Base-by-base conservation (phyloP, 2,888 invertebrate genomes). In the Melinaea marsaeus region DNA sequence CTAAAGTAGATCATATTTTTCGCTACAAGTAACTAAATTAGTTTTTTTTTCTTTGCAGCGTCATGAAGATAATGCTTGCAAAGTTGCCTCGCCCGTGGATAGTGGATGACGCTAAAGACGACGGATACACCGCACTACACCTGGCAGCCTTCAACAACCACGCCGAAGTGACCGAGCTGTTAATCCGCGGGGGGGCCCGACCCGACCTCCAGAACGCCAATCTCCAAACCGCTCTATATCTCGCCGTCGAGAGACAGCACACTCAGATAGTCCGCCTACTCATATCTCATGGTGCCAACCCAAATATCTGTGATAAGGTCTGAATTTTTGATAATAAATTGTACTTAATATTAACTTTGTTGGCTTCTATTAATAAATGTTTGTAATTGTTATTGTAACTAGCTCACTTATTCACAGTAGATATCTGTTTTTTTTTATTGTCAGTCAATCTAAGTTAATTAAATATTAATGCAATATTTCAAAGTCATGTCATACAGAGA, bases 21-120 rank as follows among this genome's bases (percentile, higher is more conserved):
- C 37, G 37, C 37, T 6, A 7, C 7, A 6, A 4, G 4, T 6
- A 37, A 37, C 7, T 42, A 9, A 11, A 11, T 9, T 9, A 2
- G 9, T 9, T 9, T 42, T 9, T 7, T 60, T 13, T 35, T 57
- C 0, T 55, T 71, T 94, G 66, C 91, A 97, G 98, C 88, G 98
- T 99, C 61, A 98, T 99, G 98, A 95, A 97, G 80, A 97, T 98
- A 79, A 93, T 99, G 78, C 91, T 99, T 75, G 95, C 96, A 60
- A 98, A 98, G 89, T 92, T 98, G 67, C 97, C 97, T 46, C 93
- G 98, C 34, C 95, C 97, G 2, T 99, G 99, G 99, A 96, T 99
- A 78, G 98, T 99, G 64, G 99, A 99, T 85, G 99, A 99, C 89
- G 98, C 98, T 78, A 99, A 99, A 83, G 99, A 99, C 84, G 99